phyloP scores from a whole-genome alignment of 2,888 invertebrate species.

The Orgyia antiqua region DNA sequence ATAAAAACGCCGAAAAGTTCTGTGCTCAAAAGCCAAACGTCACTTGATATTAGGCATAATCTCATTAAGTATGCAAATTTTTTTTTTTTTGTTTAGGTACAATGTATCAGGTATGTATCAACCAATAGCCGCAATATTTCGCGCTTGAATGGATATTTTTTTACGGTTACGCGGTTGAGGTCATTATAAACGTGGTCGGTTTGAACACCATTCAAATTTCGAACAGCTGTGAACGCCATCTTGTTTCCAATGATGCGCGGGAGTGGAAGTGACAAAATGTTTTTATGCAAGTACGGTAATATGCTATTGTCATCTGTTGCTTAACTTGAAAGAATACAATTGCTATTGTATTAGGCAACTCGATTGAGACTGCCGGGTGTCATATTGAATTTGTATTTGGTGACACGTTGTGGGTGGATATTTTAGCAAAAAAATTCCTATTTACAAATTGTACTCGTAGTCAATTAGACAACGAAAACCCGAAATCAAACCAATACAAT shows the following conservation, averaged over 20 bases:
- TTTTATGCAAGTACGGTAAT: slow-evolving; percentile 14
- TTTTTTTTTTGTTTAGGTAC: no score
- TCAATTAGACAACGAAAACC: no score
- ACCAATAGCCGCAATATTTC: slow-evolving; percentile 5
- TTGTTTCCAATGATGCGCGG: slow-evolving; percentile 11
- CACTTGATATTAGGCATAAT: no score
- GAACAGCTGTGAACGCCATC: slow-evolving; percentile 33
- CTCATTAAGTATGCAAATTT: no score
- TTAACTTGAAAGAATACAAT: slow-evolving; percentile 14
- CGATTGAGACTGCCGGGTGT: slow-evolving; percentile 5
- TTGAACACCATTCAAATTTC: slow-evolving; percentile 37
- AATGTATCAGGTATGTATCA: no score
- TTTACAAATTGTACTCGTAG: no score
- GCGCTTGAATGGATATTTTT: slow-evolving; percentile 27
- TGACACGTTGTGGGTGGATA: slow-evolving; percentile 15
- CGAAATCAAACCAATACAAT: no score
- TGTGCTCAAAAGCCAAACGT: no score
- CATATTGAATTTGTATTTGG: not conserved
- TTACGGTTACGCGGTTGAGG: slow-evolving; percentile 14
- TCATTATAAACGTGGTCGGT: slow-evolving; percentile 12
- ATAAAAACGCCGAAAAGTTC: no score
- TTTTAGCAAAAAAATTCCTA: no score
- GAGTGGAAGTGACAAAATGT: slow-evolving; percentile 20
- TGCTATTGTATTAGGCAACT: slow-evolving; percentile 18
- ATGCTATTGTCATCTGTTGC: slow-evolving; percentile 10